Evolutionary conservation across 2,888 invertebrate species (phyloP), one percentile per base, ranked within the genome.

Genomic region (Andrena chrysosceles): DNA sequence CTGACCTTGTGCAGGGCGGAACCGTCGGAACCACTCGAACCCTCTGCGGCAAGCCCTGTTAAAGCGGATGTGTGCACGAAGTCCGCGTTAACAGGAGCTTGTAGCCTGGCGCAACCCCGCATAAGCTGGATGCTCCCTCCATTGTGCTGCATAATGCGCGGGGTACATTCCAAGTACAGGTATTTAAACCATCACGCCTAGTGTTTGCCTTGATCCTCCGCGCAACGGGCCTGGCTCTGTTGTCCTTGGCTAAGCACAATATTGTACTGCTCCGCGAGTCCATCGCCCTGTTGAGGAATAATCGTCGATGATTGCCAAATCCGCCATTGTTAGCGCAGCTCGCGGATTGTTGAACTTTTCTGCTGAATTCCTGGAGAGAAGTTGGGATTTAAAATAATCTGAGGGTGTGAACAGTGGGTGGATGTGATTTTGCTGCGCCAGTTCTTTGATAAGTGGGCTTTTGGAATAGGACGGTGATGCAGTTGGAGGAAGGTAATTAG

Each of bases 41-140:
- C 76, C 77, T 72, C 77, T 69, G 48, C 60, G 70, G 62, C 75
- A 77, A 23, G 66, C 31, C 75, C 80, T 48, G 84, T 85, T 84
- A 87, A 85, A 85, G 84, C 81, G 75, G 80, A 85, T 84, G 72
- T 72, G 52, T 70, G 74, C 78, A 62, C 85, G 85, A 87, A 86
- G 77, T 85, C 77, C 70, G 35, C 31, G 75, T 79, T 76, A 83
- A 75, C 75, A 33, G 20, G 64, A 33, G 60, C 78, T 64, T 64
- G 66, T 63, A 66, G 49, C 52, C 49, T 42, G 35, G 3, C 59
- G 60, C 69, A 68, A 71, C 33, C 63, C 8, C 5, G 26, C 33
- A 13, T 54, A 67, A 69, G 56, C 69, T 49, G 66, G 66, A 59
- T 26, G 68, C 64, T 54, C 26, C 52, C 60, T 48, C 68, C 54